Conservation (phyloP, 2,797 vertebrate genomes). For the Meda fulgida region DNA sequence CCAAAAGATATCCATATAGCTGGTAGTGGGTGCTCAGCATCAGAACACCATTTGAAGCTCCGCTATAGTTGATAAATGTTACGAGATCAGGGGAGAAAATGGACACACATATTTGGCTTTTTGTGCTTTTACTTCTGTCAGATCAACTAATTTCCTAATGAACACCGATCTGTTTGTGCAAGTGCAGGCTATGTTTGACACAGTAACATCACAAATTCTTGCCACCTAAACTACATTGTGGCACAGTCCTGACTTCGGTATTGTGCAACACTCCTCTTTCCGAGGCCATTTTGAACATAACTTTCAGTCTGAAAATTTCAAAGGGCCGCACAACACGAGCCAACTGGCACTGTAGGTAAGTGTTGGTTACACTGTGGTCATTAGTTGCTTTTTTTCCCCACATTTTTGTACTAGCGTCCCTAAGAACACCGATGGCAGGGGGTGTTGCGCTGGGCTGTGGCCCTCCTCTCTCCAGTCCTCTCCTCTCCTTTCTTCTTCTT, state of each 20-base stretch:
- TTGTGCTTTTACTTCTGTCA: conserved; percentile 25
- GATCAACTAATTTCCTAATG: conserved; percentile 12
- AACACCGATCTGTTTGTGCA: background rate
- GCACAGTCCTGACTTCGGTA: background rate
- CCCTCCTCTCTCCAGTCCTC: conserved; percentile 61
- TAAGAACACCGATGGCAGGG: conserved; percentile 52
- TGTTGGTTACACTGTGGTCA: background rate
- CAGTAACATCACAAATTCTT: background rate
- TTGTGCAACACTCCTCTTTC: conserved; percentile 5
- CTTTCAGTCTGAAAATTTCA: background rate
- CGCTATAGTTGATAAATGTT: conserved; percentile 6
- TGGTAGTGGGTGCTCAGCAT: background rate
- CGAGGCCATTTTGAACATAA: background rate
- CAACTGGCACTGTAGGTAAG: background rate
- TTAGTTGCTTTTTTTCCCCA: background rate
- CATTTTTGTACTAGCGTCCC: conserved; percentile 36
- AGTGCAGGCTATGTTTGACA: background rate
- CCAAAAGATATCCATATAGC: background rate
- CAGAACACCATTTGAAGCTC: background rate
- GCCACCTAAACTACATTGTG: background rate
- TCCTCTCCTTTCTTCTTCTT: conserved; percentile 68
- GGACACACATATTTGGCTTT: background rate
- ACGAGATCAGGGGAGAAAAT: background rate
- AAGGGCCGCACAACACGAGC: background rate
- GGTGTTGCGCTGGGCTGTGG: conserved; percentile 47